Conservation (phyloP, 1,140 invertebrate genomes). For the Sarcophaga peregrina region DNA sequence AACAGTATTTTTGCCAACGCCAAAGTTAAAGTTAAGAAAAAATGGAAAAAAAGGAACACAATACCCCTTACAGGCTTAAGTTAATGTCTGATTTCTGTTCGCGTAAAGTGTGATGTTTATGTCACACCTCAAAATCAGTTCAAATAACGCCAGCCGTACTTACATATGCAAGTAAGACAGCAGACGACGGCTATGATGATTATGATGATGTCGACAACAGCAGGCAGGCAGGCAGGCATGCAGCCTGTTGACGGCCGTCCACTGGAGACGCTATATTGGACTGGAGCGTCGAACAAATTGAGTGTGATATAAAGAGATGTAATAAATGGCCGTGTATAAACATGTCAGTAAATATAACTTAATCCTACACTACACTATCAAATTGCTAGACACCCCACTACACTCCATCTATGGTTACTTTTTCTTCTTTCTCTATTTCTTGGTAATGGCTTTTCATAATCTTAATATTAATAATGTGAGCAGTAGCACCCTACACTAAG, state of each 20-base stretch:
- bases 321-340: conserved; percentile 38
- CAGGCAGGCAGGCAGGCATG: too few relatives aligned
- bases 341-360: conserved; percentile 41
- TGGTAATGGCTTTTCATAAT: not conserved
- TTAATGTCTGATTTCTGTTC: not conserved
- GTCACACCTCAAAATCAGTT: conserved; percentile 33
- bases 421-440: not conserved
- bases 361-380: conserved; percentile 40
- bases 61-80: not conserved
- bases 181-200: too few relatives aligned
- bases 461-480: not conserved
- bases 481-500: not conserved
- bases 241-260: too few relatives aligned
- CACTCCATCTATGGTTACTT: too few relatives aligned
- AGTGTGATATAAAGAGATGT: conserved; percentile 39
- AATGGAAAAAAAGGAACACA: not conserved
- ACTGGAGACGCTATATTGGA: too few relatives aligned
- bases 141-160: conserved; percentile 15
- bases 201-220: too few relatives aligned
- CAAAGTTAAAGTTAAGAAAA: too few relatives aligned
- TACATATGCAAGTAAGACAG: conserved; percentile 8
- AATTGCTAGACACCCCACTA: not conserved
- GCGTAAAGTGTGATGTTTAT: conserved; percentile 38
- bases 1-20: too few relatives aligned
- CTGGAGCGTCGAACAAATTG: conserved; percentile 17